These are phyloP conservation scores for Saguinus imperator DNA, from an alignment of 2,113 vertebrate species.

Conservation along the genomic window DNA sequence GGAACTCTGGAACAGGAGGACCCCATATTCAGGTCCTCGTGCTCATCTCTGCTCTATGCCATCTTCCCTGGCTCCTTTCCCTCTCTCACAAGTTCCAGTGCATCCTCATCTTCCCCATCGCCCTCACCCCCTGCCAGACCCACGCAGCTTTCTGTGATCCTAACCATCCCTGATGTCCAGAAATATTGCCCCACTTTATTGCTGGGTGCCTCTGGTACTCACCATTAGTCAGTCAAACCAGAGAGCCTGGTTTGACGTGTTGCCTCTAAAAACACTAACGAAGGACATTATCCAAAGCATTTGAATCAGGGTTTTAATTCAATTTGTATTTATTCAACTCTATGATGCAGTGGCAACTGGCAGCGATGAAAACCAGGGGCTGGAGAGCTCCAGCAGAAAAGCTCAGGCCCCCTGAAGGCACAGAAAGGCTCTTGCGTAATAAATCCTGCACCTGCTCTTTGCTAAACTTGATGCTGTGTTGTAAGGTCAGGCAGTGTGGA, in stretches of 20 bases:
- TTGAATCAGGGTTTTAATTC: neutral
- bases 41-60: neutral
- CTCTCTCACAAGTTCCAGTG: too few species aligned
- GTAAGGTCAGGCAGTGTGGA: neutral
- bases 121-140: neutral
- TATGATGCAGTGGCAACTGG: neutral
- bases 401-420: accelerated
- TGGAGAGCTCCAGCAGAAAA: neutral
- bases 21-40: accelerated
- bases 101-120: too few species aligned
- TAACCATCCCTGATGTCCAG: neutral
- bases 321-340: neutral
- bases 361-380: neutral
- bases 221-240: neutral
- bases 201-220: neutral
- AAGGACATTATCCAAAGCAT: neutral
- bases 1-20: neutral
- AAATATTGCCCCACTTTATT: neutral
- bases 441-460: neutral
- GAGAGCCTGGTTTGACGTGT: neutral
- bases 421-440: neutral
- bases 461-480: neutral
- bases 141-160: neutral
- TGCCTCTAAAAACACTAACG: neutral
- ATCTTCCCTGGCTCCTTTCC: neutral